A percentile compares a stretch with the other conserved stretches of the same genome.
Conservation (phyloP, 2,888 invertebrate genomes). For the Helleia helle region DNA sequence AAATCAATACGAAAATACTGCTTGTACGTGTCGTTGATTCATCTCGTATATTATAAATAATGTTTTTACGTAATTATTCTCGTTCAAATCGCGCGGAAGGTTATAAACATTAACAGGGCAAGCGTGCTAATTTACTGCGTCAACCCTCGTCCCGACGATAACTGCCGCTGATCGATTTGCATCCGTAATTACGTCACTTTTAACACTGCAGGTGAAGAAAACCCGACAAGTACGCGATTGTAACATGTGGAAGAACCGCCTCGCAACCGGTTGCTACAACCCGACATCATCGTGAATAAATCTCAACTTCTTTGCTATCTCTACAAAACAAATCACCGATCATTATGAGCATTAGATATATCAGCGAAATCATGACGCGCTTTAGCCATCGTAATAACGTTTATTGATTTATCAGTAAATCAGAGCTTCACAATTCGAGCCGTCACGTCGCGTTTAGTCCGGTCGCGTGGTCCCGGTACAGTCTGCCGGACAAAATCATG, state of each 20-base stretch:
- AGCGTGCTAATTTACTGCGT: conserved; percentile 67
- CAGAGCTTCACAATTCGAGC: conserved; percentile 57
- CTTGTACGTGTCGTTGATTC: too few relatives aligned
- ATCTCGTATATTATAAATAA: conserved; percentile 6
- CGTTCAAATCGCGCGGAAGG: conserved; percentile 55
- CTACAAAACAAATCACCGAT: conserved; percentile 12
- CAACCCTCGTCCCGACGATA: conserved; percentile 64
- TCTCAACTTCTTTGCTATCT: conserved; percentile 8
- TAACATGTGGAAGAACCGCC: conserved; percentile 47
- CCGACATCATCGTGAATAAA: conserved; percentile 9
- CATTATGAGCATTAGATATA: conserved; percentile 22
- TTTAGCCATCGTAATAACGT: conserved; percentile 39
- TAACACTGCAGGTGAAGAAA: conserved; percentile 68
- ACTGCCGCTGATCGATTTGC: conserved; percentile 70
- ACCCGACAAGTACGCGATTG: conserved; percentile 68
- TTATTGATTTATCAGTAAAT: conserved; percentile 68
- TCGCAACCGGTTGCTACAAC: conserved; percentile 57
- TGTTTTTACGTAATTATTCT: conserved; percentile 46
- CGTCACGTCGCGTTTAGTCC: conserved; percentile 58
- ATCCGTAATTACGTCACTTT: conserved; percentile 71
- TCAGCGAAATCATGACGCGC: conserved; percentile 28
- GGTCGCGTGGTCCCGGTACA: conserved; percentile 49
- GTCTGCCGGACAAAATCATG: conserved; percentile 50
- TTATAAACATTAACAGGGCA: conserved; percentile 61
- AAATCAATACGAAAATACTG: too few relatives aligned